These are phyloP conservation scores for Mus spicilegus DNA, from an alignment of 2,113 vertebrate genomes.

Conservation along the genomic window DNA sequence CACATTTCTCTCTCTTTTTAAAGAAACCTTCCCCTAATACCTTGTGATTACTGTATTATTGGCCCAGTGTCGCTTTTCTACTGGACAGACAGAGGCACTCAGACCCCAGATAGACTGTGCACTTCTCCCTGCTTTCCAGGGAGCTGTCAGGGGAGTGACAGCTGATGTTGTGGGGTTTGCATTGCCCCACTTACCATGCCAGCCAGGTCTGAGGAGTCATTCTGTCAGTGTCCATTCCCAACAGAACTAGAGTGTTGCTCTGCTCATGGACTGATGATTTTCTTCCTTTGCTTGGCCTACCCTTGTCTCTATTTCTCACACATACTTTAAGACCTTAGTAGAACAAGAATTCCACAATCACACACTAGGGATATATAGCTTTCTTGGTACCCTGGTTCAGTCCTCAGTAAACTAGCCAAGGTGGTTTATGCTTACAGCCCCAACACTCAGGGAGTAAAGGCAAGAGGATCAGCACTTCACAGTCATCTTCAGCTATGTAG, in stretches of 20 bases:
- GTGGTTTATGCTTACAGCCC: background rate
- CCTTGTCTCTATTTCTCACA: background rate
- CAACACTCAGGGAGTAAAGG: background rate
- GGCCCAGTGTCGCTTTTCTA: background rate
- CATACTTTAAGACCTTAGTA: background rate
- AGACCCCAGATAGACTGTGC: background rate
- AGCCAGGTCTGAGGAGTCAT: background rate
- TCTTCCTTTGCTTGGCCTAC: background rate
- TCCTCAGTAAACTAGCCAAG: background rate
- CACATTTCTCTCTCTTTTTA: background rate
- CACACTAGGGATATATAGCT: background rate
- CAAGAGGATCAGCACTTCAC: background rate
- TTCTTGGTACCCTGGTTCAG: background rate
- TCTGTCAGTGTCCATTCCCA: background rate
- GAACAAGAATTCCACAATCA: background rate
- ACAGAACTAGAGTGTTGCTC: background rate
- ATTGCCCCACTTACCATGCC: background rate
- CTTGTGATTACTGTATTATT: background rate
- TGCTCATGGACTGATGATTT: background rate
- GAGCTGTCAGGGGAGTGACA: background rate
- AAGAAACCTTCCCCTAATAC: background rate
- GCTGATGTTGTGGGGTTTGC: background rate
- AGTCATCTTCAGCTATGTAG: background rate
- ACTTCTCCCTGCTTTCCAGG: background rate
- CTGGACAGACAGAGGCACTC: background rate